Base-by-base conservation (phyloP, 2,113 vertebrate genomes). In the Sebastes fasciatus region DNA sequence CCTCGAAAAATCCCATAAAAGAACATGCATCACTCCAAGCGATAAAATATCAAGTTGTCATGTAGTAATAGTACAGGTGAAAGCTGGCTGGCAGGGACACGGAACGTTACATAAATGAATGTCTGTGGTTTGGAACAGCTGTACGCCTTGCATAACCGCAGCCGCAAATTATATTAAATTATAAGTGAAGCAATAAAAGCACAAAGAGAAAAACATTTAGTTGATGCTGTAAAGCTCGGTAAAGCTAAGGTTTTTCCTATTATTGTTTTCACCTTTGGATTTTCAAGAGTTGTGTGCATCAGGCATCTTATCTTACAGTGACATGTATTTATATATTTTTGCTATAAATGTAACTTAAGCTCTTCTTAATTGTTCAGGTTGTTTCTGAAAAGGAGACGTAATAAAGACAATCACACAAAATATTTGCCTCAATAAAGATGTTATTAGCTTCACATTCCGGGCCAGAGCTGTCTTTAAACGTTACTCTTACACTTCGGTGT, bases 91-190 rank as follows among this genome's bases (percentile, higher is more conserved):
- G 86, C 80, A 66, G 70, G 62, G 52, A 45, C 34, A 23, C 34
- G 1, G 43, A 43, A 12, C 43, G 46, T 87, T 55, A 49, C 12
- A 75, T 71, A 79, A 84, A 70, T 42, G 17, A 73, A 80, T 63
- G 70, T 84, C 46, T 49, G 87, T 74, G 83, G 77, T 85, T 82
- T 84, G 81, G 83, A 67, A 11, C 23, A 55, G 66, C 79, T 54
- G 17, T 2, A 10, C 52, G 51, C n/a, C 34, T 76, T 80, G 43
- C 74, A 52, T 79, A 82, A 86, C 76, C 49, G 17, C 45, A 79
- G 54, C 49, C 74, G 61, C 79, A 80, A 65, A 74, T 83, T 70
- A 80, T 17, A 74, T 19, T 23, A 34, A 34, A 34, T 34, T 34
- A 34, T 34, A 72, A 80, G 61, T 12, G 26, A 55, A 71, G 79